Evolutionary conservation across 1,140 invertebrate species (phyloP), one percentile per base, ranked within the genome.

Genomic region (Galleria mellonella): DNA sequence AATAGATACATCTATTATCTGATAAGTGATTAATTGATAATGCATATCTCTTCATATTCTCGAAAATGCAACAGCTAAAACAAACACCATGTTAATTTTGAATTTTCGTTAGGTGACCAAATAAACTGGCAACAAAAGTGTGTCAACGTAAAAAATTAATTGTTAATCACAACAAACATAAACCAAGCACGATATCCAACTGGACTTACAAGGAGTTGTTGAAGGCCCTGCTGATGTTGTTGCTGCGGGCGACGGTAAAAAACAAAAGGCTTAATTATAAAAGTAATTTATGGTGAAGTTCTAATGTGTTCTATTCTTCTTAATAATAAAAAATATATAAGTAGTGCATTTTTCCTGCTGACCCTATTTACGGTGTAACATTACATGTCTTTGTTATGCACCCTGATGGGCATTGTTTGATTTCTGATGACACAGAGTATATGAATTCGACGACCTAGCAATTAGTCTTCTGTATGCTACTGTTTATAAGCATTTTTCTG

Each of bases 131-230:
- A 40, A 54, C 39, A 42, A 30, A 51, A 55, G 43, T 41, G 12
- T 14, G 9, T 43, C 23, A 55, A 47, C 47, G 58, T 39, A 52
- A 66, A 57, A 43, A 48, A 66, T 54, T 55, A 47, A 56, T 49
- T 72, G 78, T 82, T 83, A 84, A 84, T 83, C 81, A 83, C 81
- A 69, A 72, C 57, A 63, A 67, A 62, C 56, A 55, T 55, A 64
- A 54, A 74, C 61, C 57, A 71, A 72, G 62, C 62, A 74, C 64
- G 58, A 62, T 70, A 60, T 67, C 59, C 56, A 61, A 66, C 62
- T 62, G 49, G 64, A 90, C 89, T 90, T 90, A 90, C 89, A 84
- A 90, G 86, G 78, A 90, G 87, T 83, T 89, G 89, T 73, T 89
- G 88, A 57, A 89, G 88, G 66, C 88, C 88, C 69, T 89, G 89